A percentile compares a stretch with the other conserved stretches of the same genome.
These are phyloP conservation scores for Eptesicus fuscus DNA, from an alignment of 2,113 vertebrate genomes.

Conservation along the genomic window DNA sequence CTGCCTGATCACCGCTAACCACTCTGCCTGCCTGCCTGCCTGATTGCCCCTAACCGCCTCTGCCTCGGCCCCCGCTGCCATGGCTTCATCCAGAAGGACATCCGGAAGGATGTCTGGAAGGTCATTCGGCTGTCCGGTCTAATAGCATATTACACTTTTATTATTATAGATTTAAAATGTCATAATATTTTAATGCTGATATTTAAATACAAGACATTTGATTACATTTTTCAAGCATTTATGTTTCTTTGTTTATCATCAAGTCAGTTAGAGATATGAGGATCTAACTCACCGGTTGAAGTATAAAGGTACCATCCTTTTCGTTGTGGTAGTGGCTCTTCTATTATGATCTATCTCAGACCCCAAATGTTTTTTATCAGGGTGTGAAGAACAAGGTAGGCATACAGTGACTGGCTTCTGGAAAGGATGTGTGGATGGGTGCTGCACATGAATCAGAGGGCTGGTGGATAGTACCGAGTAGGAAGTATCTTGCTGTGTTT, in stretches of 20 bases:
- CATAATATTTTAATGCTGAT: not conserved
- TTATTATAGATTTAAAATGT: not conserved
- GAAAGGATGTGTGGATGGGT: slow-evolving; percentile 83
- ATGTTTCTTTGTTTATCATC: not conserved
- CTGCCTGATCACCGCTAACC: no score
- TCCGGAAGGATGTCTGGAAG: no score
- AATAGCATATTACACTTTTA: no score
- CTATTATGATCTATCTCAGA: slow-evolving; percentile 69
- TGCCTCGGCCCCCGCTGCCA: no score
- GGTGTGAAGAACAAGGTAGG: slow-evolving; percentile 86
- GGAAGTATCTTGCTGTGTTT: slow-evolving; percentile 82
- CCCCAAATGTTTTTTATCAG: slow-evolving; percentile 78
- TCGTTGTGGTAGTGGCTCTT: slow-evolving; percentile 45
- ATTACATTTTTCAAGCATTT: not conserved
- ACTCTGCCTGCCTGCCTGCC: no score
- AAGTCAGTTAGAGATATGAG: not conserved
- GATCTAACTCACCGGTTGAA: slow-evolving; percentile 67
- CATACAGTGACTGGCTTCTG: slow-evolving; percentile 82
- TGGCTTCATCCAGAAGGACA: no score
- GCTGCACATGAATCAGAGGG: slow-evolving; percentile 83
- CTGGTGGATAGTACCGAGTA: slow-evolving; percentile 84
- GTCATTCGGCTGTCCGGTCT: no score
- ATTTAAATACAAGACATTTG: slow-evolving; percentile 1
- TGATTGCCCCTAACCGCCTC: no score
- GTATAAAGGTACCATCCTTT: slow-evolving; percentile 48